Conservation (phyloP, 2,797 vertebrate species). For the Crypturellus tataupa region DNA sequence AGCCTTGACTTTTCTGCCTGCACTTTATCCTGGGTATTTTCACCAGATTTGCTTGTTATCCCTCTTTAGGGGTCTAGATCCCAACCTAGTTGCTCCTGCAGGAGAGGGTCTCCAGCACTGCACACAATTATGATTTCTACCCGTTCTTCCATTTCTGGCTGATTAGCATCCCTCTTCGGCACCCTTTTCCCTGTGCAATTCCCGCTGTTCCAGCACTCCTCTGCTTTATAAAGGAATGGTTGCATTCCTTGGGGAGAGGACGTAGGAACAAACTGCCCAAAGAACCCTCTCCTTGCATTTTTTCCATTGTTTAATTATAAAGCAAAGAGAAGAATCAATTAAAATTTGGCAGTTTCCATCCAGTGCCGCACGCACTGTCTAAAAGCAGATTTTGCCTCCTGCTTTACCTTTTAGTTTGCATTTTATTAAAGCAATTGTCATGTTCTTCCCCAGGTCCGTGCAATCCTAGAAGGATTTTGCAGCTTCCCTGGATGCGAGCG, state of each 20-base stretch:
- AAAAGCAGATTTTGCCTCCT: background rate
- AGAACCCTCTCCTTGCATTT: background rate
- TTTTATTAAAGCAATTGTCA: fast-evolving
- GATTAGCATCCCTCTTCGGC: slow-evolving; percentile 5
- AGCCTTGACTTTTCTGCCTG: background rate
- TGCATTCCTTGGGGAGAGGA: background rate
- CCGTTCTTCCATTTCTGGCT: background rate
- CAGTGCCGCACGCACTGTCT: fast-evolving
- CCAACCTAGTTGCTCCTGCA: fast-evolving
- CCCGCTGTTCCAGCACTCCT: background rate
- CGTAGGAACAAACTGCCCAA: background rate
- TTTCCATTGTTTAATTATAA: fast-evolving
- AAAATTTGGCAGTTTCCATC: background rate
- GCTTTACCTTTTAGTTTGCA: background rate
- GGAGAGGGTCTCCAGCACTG: background rate
- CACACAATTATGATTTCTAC: background rate
- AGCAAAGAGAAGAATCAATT: background rate
- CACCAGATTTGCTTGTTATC: background rate
- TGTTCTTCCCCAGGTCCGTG: fast-evolving
- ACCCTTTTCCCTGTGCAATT: background rate
- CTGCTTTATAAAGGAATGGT: background rate
- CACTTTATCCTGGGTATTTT: background rate
- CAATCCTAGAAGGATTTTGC: background rate
- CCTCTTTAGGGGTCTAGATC: background rate
- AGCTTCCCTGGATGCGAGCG: fast-evolving